These are phyloP conservation scores for Acrocephalus scirpaceus DNA, from an alignment of 2,797 vertebrate genomes.

Conservation along the genomic window DNA sequence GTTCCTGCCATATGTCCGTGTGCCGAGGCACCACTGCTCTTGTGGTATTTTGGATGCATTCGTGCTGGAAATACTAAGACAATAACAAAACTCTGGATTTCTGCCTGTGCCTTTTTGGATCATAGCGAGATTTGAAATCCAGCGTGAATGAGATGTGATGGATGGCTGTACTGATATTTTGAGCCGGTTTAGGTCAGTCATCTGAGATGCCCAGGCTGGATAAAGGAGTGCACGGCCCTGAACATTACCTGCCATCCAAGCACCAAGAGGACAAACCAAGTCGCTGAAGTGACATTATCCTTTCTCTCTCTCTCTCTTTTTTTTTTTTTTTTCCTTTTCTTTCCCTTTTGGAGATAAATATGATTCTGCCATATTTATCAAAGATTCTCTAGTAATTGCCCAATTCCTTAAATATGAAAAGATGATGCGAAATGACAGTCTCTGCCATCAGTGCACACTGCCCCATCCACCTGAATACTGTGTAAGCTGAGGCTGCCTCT, in stretches of 20 bases:
- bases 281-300: background rate
- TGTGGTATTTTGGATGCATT: background rate
- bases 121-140: background rate
- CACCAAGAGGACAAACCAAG: background rate
- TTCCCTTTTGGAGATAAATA: background rate
- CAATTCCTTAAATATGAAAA: background rate
- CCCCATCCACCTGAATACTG: fast-evolving
- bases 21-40: background rate
- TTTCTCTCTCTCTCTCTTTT: background rate
- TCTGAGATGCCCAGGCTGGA: background rate
- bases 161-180: background rate
- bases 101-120: background rate
- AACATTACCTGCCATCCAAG: background rate
- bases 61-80: background rate
- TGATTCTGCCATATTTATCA: background rate
- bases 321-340: too few species aligned
- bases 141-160: background rate
- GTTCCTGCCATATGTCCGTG: background rate
- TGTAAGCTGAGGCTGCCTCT: background rate
- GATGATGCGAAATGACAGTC: background rate
- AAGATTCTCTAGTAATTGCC: background rate
- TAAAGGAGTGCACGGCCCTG: background rate
- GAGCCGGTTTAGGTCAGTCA: background rate
- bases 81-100: background rate
- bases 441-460: background rate